These are phyloP conservation scores for Lagorchestes hirsutus DNA, from an alignment of 2,797 vertebrate species.

Conservation along the genomic window DNA sequence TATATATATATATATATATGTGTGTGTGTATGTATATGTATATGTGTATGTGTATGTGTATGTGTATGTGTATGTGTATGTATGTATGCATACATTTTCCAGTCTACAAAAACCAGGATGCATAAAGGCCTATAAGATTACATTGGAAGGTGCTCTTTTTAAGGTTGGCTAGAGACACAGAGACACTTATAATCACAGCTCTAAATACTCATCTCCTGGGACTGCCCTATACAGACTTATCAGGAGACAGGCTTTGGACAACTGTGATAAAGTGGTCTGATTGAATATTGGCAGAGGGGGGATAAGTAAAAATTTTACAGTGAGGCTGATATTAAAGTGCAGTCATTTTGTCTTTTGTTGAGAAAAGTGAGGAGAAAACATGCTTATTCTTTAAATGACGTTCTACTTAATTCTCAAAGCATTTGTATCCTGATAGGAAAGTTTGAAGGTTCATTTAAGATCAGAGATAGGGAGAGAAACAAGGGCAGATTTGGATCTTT, in stretches of 20 bases:
- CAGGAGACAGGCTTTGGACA: neutral
- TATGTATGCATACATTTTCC: neutral
- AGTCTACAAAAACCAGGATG: constrained; percentile 64
- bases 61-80: neutral
- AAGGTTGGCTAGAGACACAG: constrained; percentile 4
- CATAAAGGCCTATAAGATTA: constrained; percentile 45
- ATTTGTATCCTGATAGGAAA: neutral
- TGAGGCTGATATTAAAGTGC: neutral
- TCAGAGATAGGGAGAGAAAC: neutral
- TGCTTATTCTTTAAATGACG: constrained; percentile 19
- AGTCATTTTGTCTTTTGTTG: neutral
- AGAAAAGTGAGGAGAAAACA: neutral
- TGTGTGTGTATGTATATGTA: rapidly evolving
- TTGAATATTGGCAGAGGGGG: constrained; percentile 9
- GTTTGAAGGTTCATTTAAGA: neutral
- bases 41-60: neutral
- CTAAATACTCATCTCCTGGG: neutral
- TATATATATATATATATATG: neutral
- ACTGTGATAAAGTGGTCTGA: neutral
- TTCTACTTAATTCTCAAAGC: neutral
- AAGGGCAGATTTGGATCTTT: constrained; percentile 18
- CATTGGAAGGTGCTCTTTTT: constrained; percentile 38
- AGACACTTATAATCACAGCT: constrained; percentile 3
- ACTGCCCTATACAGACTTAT: rapidly evolving
- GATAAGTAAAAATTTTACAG: neutral